A percentile compares a stretch with the other conserved stretches of the same genome.
These are phyloP conservation scores for Luidia sarsii DNA, from an alignment of 53 echinoderm and acorn worm genomes.

Conservation along the genomic window DNA sequence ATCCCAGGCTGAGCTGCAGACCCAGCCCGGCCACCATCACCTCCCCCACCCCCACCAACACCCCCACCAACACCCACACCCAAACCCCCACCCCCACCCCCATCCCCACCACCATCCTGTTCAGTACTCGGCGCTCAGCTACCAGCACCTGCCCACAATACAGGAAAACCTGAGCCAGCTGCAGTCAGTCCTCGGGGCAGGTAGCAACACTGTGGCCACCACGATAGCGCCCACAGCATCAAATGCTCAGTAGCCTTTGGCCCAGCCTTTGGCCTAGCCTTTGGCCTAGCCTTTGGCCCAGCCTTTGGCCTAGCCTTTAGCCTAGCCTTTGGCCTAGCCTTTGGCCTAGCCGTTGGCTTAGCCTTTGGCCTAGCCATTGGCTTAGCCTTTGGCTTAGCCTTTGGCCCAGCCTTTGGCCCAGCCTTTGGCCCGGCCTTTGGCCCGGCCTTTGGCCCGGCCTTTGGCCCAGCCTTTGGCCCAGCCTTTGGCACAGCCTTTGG, in stretches of 20 bases:
- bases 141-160: slow-evolving; percentile 56
- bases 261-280: too few relatives aligned
- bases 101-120: slow-evolving; percentile 23
- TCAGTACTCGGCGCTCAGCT: slow-evolving; percentile 45
- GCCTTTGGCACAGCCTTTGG: too few relatives aligned
- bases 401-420: too few relatives aligned
- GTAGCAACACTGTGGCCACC: slow-evolving; percentile 12
- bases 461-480: too few relatives aligned
- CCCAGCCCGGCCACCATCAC: background rate
- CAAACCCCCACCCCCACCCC: slow-evolving; percentile 10
- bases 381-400: too few relatives aligned
- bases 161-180: slow-evolving; percentile 56
- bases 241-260: slow-evolving; percentile 16
- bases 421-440: too few relatives aligned
- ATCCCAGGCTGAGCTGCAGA: background rate
- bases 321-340: too few relatives aligned
- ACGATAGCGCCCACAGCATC: slow-evolving; percentile 8
- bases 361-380: too few relatives aligned
- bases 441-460: too few relatives aligned
- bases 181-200: slow-evolving; percentile 38
- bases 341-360: too few relatives aligned
- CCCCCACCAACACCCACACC: slow-evolving; percentile 23
- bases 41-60: slow-evolving; percentile 1
- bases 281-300: too few relatives aligned
- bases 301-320: too few relatives aligned